Percentiles rank a stretch among this genome's conserved stretches.
Conservation (phyloP, 1,140 invertebrate species). For the Belonocnema kinseyi region DNA sequence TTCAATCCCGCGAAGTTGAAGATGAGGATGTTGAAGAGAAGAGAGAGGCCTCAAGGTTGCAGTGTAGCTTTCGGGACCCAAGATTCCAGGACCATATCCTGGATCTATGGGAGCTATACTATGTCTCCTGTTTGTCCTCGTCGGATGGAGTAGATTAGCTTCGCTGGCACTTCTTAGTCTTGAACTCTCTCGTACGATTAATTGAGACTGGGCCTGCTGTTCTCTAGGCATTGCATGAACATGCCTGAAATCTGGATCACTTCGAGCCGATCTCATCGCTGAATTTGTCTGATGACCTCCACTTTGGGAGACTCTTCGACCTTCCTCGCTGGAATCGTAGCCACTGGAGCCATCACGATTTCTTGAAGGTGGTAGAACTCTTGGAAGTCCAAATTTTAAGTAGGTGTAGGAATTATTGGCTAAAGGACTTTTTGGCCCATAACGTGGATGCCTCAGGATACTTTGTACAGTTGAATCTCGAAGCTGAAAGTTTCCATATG, state of each 20-base stretch:
- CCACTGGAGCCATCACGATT: conserved; percentile 85
- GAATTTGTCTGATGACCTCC: conserved; percentile 49
- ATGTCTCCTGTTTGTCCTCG: conserved; percentile 77
- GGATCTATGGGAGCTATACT: conserved; percentile 80
- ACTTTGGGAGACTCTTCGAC: conserved; percentile 66
- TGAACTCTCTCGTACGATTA: conserved; percentile 72
- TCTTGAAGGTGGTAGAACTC: conserved; percentile 87
- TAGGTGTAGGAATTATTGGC: conserved; percentile 95
- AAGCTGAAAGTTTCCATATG: conserved; percentile 95
- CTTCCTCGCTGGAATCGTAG: conserved; percentile 88
- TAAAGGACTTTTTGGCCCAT: conserved; percentile 88
- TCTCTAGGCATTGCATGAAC: conserved; percentile 73
- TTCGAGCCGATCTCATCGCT: conserved; percentile 73
- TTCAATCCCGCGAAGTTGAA: conserved; percentile 81
- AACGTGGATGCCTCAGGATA: conserved; percentile 92
- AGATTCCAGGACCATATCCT: conserved; percentile 69
- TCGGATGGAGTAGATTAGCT: conserved; percentile 82
- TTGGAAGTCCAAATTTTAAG: conserved; percentile 92
- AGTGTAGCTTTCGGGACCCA: conserved; percentile 64
- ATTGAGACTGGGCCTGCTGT: conserved; percentile 72
- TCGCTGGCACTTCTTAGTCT: conserved; percentile 83
- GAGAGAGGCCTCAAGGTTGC: conserved; percentile 64
- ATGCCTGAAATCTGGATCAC: conserved; percentile 87
- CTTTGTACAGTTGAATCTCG: conserved; percentile 95
- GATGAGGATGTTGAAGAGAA: conserved; percentile 78